These are phyloP conservation scores for Calameuta pallipes DNA, from an alignment of 2,888 invertebrate species.

Conservation along the genomic window DNA sequence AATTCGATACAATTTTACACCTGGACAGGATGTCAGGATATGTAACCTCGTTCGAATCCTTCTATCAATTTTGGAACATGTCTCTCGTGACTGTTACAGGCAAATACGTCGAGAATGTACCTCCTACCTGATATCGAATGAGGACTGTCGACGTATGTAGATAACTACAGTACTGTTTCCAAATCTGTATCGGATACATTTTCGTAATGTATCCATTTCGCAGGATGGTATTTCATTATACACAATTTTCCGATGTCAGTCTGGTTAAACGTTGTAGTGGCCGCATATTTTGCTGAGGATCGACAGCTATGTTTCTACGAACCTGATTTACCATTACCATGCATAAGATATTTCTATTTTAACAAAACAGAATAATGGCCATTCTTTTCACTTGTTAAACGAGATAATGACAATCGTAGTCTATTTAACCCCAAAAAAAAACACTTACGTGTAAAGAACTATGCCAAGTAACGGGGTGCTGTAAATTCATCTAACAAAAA, in stretches of 20 bases:
- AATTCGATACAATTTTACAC: conserved; percentile 27
- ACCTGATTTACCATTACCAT: not conserved
- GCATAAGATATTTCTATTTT: not conserved
- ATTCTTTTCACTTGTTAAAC: not conserved
- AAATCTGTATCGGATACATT: conserved; percentile 23
- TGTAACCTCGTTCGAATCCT: not conserved
- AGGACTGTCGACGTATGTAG: conserved; percentile 6
- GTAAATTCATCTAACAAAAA: too few relatives aligned
- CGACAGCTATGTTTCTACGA: not conserved
- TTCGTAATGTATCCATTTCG: conserved; percentile 12
- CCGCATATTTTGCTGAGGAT: not conserved
- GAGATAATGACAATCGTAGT: not conserved
- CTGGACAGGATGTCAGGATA: not conserved
- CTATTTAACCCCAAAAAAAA: not conserved
- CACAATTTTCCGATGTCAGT: not conserved
- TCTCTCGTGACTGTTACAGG: conserved; percentile 28
- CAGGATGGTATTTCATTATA: conserved; percentile 30
- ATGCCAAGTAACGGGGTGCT: too few relatives aligned
- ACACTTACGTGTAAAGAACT: too few relatives aligned
- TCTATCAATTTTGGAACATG: conserved; percentile 28
- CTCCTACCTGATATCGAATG: not conserved
- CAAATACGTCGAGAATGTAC: not conserved
- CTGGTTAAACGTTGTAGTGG: not conserved
- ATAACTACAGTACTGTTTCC: conserved; percentile 25
- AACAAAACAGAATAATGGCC: not conserved